These are phyloP conservation scores for Remorina albescens DNA, from an alignment of 2,797 vertebrate species.

Conservation along the genomic window DNA sequence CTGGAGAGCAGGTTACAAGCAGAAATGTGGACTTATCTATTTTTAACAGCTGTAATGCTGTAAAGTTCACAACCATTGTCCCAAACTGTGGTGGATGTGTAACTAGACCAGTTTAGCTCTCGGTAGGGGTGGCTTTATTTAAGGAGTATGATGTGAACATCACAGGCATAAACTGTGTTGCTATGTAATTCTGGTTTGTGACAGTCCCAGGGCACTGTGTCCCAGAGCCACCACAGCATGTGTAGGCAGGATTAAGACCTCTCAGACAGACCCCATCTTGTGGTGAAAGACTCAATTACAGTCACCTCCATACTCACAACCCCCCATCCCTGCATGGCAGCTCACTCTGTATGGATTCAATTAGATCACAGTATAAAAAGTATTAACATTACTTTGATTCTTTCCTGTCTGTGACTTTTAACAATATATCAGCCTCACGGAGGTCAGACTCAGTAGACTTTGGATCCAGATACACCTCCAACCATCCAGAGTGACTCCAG, in stretches of 20 bases:
- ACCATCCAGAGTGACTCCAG: neutral
- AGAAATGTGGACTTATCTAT: slow-evolving; percentile 12
- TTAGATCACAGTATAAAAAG: slow-evolving; percentile 16
- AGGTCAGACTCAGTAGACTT: neutral
- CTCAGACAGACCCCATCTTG: slow-evolving; percentile 77
- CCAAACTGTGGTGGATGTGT: slow-evolving; percentile 31
- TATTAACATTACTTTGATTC: slow-evolving; percentile 46
- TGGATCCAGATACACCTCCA: neutral
- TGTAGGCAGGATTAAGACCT: slow-evolving; percentile 48
- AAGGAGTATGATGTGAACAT: slow-evolving; percentile 40
- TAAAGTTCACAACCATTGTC: slow-evolving; percentile 19
- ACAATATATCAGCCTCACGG: neutral
- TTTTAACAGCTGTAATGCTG: slow-evolving; percentile 17
- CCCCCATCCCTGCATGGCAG: slow-evolving; percentile 26
- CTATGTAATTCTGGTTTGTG: slow-evolving; percentile 52
- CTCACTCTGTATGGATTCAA: slow-evolving; percentile 41
- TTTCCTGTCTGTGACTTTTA: slow-evolving; percentile 3
- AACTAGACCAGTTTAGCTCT: slow-evolving; percentile 22
- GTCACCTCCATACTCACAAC: slow-evolving; percentile 26
- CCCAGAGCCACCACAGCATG: slow-evolving; percentile 36
- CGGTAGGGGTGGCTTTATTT: slow-evolving; percentile 24
- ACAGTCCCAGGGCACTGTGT: slow-evolving; percentile 34
- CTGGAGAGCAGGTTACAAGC: slow-evolving; percentile 3
- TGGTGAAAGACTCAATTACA: slow-evolving; percentile 77
- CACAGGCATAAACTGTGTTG: slow-evolving; percentile 25